phyloP scores from a whole-genome alignment of 2,797 vertebrate genomes.

The Neosalanx taihuensis region DNA sequence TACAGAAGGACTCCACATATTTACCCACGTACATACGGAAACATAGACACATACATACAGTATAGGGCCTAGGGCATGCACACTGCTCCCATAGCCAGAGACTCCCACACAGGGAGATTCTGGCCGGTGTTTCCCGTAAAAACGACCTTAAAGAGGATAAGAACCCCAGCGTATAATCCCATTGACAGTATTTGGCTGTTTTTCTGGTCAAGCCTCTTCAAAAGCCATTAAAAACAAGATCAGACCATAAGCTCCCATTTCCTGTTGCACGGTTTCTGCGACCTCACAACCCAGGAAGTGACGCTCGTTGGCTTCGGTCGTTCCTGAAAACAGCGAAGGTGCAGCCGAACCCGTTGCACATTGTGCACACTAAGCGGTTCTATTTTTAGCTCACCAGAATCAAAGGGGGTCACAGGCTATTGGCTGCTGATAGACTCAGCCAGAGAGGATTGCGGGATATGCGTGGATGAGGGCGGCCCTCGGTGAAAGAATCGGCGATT shows the following conservation, averaged over 20 bases:
- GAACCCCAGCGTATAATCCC: neutral
- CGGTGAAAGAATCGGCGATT: conserved; percentile 18
- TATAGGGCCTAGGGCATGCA: no score
- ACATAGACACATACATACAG: neutral
- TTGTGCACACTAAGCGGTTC: conserved; percentile 28
- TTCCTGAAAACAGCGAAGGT: neutral
- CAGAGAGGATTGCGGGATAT: conserved; percentile 20
- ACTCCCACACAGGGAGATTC: neutral
- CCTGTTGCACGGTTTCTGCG: conserved; percentile 6
- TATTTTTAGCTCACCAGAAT: conserved; percentile 48
- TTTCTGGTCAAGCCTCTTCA: neutral
- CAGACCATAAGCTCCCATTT: neutral
- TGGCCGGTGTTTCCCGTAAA: neutral
- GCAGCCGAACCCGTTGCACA: neutral
- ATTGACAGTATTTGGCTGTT: neutral
- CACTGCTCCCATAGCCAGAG: no score
- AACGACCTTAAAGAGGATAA: neutral
- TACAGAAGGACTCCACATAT: neutral
- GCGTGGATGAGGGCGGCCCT: neutral
- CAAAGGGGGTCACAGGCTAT: conserved; percentile 34
- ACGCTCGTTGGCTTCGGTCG: neutral
- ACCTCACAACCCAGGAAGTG: conserved; percentile 18
- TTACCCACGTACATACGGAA: conserved; percentile 4
- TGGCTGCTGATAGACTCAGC: conserved; percentile 22
- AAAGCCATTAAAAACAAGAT: conserved; percentile 7